Conservation (phyloP, 2,888 invertebrate species). For the Acronicta psi region DNA sequence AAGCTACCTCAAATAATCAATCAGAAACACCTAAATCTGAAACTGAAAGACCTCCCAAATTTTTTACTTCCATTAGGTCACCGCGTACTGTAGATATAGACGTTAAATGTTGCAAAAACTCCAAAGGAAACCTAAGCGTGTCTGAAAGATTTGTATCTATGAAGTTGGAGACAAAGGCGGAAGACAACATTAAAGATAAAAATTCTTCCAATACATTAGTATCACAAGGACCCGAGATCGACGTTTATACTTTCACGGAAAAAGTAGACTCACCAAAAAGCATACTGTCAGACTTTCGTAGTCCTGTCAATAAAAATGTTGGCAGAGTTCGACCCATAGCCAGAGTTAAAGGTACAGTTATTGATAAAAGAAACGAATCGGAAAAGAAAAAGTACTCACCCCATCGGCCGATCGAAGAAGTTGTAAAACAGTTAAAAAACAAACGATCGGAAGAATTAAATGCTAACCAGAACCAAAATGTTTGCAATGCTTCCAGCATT, state of each 20-base stretch:
- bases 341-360: constrained; percentile 84
- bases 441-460: constrained; percentile 79
- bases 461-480: constrained; percentile 56
- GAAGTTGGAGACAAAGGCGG: constrained; percentile 78
- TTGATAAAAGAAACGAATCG: constrained; percentile 81
- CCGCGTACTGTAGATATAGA: constrained; percentile 84
- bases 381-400: constrained; percentile 85
- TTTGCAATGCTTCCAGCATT: constrained; percentile 56
- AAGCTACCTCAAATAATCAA: constrained; percentile 52
- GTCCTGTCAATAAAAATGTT: constrained; percentile 78
- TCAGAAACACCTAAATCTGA: constrained; percentile 77
- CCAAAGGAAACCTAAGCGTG: constrained; percentile 83
- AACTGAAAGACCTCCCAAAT: constrained; percentile 82
- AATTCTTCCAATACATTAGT: constrained; percentile 72
- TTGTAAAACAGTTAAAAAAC: constrained; percentile 83
- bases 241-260: constrained; percentile 85
- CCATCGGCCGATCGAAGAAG: constrained; percentile 85
- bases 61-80: constrained; percentile 82
- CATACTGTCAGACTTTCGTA: constrained; percentile 81
- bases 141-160: constrained; percentile 82
- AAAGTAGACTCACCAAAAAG: constrained; percentile 86
- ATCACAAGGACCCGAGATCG: constrained; percentile 82
- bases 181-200: constrained; percentile 77
- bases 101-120: constrained; percentile 83
- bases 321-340: constrained; percentile 86